Percentiles rank a stretch among this genome's conserved stretches.
Evolutionary conservation across 1,140 invertebrate genomes (phyloP).

Genomic region (Heterodera schachtii): DNA sequence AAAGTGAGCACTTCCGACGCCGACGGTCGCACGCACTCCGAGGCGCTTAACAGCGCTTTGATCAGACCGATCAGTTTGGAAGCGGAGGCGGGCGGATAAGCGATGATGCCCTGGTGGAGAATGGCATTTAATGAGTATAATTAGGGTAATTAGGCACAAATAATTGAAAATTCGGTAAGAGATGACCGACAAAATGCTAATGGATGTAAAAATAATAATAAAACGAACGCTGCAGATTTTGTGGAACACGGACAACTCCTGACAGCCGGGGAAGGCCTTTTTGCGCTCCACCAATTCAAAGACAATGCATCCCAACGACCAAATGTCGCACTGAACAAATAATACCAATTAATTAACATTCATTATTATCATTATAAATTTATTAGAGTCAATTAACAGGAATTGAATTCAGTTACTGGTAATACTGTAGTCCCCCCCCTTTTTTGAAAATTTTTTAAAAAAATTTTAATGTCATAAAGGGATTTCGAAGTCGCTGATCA

Average conservation of each 20-base stretch:
- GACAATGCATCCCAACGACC: conserved; percentile 37
- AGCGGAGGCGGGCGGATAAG: conserved; percentile 5
- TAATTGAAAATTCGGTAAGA: no score
- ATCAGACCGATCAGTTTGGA: conserved; percentile 14
- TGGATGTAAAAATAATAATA: conserved; percentile 2
- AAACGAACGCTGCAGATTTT: conserved; percentile 32
- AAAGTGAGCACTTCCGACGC: conserved; percentile 1
- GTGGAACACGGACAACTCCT: conserved; percentile 29
- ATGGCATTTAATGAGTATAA: neutral
- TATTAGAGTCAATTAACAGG: no score
- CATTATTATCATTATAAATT: no score
- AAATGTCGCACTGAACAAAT: conserved; percentile 27
- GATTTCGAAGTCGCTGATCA: no score
- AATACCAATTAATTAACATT: neutral
- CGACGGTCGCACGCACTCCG: conserved; percentile 10
- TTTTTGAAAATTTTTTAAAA: no score
- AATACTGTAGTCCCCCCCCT: no score
- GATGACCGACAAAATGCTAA: neutral
- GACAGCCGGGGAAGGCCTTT: conserved; percentile 20
- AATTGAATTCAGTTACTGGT: no score
- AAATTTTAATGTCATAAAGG: no score
- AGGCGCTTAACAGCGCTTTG: conserved; percentile 6
- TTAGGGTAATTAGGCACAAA: no score
- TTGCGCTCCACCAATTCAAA: conserved; percentile 34
- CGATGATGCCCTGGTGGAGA: conserved; percentile 16